These are phyloP conservation scores for Slavum lentiscoides DNA, from an alignment of 2,888 invertebrate species.

Conservation along the genomic window DNA sequence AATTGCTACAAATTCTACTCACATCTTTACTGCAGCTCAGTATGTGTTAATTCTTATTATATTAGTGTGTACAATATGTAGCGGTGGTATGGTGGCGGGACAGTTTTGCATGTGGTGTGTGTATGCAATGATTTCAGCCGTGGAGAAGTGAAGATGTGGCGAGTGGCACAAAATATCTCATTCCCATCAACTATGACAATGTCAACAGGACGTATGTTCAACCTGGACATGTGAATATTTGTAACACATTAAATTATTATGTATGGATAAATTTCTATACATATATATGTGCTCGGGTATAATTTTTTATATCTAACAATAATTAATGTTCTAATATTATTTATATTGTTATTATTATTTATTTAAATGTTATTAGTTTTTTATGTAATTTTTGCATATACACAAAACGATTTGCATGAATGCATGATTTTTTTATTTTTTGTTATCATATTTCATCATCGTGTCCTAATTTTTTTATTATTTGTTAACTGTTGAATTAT, in stretches of 20 bases:
- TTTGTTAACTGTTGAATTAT: constrained; percentile 5
- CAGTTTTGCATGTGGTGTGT: constrained; percentile 53
- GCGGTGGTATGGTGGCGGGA: constrained; percentile 47
- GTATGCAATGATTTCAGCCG: constrained; percentile 66
- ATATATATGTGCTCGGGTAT: not conserved
- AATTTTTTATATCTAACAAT: not conserved
- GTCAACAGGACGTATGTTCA: constrained; percentile 60
- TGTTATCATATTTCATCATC: constrained; percentile 1
- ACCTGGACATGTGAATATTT: constrained; percentile 45
- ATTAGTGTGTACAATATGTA: constrained; percentile 41
- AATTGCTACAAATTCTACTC: constrained; percentile 68
- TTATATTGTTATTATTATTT: not conserved
- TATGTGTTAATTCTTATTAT: constrained; percentile 62
- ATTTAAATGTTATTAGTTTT: constrained; percentile 1
- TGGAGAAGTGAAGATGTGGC: constrained; percentile 74
- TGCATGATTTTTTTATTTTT: constrained; percentile 11
- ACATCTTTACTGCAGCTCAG: constrained; percentile 83
- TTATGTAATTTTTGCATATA: not conserved
- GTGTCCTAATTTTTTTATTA: not conserved
- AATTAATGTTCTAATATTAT: not conserved
- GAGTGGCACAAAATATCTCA: constrained; percentile 59
- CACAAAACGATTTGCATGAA: constrained; percentile 22
- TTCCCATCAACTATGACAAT: constrained; percentile 62
- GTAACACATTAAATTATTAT: constrained; percentile 22
- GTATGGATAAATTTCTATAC: constrained; percentile 2